Evolutionary conservation across 2,797 vertebrate species (phyloP).

Genomic region (Cyprinodon diabolis): DNA sequence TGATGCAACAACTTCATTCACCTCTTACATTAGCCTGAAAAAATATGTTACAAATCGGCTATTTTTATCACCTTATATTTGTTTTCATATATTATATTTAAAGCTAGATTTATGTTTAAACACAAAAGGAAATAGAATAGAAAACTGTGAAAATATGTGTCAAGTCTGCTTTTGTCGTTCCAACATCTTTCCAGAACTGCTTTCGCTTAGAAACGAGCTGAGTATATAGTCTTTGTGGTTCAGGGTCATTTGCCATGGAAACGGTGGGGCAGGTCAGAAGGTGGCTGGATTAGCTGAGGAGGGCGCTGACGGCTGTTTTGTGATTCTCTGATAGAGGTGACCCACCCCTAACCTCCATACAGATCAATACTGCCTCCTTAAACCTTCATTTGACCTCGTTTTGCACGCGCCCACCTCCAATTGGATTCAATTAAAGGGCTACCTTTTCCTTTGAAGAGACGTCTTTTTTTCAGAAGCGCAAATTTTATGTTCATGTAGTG

Average conservation of each 20-base stretch:
- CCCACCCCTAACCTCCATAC: constrained; percentile 76
- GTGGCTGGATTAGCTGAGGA: constrained; percentile 71
- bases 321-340: constrained; percentile 79
- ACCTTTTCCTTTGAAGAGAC: constrained; percentile 27
- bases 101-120: neutral
- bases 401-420: constrained; percentile 66
- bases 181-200: constrained; percentile 34
- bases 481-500: constrained; percentile 25
- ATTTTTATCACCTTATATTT: neutral
- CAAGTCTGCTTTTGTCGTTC: constrained; percentile 24
- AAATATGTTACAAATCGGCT: neutral
- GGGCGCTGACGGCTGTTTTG: constrained; percentile 75
- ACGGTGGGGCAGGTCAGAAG: constrained; percentile 67
- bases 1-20: neutral
- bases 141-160: constrained; percentile 7
- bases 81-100: neutral
- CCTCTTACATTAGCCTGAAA: neutral
- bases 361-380: constrained; percentile 83
- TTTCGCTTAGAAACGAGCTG: constrained; percentile 42
- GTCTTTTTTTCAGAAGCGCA: constrained; percentile 5
- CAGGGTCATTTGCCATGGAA: constrained; percentile 77
- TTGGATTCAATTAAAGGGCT: constrained; percentile 66
- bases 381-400: constrained; percentile 81
- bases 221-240: constrained; percentile 56
- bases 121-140: neutral